Conservation (phyloP, 2,888 invertebrate species). For the Cryptocephalus moraei region DNA sequence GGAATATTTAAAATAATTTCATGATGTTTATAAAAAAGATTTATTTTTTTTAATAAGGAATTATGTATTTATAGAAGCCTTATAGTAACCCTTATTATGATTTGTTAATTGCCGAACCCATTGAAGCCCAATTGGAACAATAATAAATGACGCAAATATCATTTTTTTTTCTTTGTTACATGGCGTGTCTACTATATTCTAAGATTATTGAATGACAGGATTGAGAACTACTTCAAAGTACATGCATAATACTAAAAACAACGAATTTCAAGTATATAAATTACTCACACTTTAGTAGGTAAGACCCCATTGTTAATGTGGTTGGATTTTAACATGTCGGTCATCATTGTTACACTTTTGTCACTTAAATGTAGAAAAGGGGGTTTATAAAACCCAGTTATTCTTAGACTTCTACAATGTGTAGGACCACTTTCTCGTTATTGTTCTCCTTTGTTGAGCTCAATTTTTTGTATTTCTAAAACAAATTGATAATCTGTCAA, state of each 20-base stretch:
- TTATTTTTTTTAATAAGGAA: no score
- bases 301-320: constrained; percentile 47
- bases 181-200: no score
- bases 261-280: not conserved
- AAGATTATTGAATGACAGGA: no score
- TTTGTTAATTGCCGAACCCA: no score
- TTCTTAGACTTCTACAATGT: constrained; percentile 32
- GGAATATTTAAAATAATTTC: no score
- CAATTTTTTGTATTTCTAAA: constrained; percentile 15
- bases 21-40: no score
- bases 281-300: constrained; percentile 50
- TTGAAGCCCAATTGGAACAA: no score
- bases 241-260: not conserved
- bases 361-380: constrained; percentile 18
- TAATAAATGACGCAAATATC: no score
- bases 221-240: no score
- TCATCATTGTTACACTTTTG: constrained; percentile 49
- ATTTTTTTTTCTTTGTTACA: no score
- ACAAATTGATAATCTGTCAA: constrained; percentile 2
- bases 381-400: constrained; percentile 39
- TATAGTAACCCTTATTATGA: no score
- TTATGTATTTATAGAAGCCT: no score
- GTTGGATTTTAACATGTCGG: constrained; percentile 63
- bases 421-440: constrained; percentile 24
- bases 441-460: constrained; percentile 14